Percentiles rank a stretch among this genome's conserved stretches.
Conservation (phyloP, 1,140 invertebrate species). For the Cyrtorhinus lividipennis region DNA sequence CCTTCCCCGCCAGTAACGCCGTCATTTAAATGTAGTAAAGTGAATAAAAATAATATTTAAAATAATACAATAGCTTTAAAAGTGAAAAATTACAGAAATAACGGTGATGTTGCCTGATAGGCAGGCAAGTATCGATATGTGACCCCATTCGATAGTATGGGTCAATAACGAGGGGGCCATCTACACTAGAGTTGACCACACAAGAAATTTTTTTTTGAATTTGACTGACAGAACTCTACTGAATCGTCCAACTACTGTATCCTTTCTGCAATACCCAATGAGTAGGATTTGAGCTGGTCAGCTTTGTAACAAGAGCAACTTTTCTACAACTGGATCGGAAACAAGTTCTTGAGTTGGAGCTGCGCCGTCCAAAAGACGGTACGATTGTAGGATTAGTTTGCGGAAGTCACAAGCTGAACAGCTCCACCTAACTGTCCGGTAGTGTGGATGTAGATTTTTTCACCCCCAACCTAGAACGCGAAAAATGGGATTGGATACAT, state of each 20-base stretch:
- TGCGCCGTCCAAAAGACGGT: constrained; percentile 62
- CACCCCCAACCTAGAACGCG: constrained; percentile 48
- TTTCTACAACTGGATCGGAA: constrained; percentile 38
- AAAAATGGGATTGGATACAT: neutral
- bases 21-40: no score
- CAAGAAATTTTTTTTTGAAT: no score
- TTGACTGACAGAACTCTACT: no score
- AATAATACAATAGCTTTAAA: no score
- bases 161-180: no score
- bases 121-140: no score
- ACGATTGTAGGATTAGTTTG: constrained; percentile 59
- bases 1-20: no score
- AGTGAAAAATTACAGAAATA: no score
- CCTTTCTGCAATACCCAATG: constrained; percentile 50
- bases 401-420: constrained; percentile 48
- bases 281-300: constrained; percentile 49
- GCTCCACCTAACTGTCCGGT: constrained; percentile 40
- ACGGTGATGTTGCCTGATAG: no score
- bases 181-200: no score
- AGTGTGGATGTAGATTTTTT: constrained; percentile 68
- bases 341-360: constrained; percentile 38
- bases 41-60: no score
- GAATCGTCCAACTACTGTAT: constrained; percentile 36
- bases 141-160: no score
- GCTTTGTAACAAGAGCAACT: constrained; percentile 42